A percentile compares a stretch with the other conserved stretches of the same genome.
Conservation (phyloP, 2,797 vertebrate species). For the Macrochelys suwanniensis region DNA sequence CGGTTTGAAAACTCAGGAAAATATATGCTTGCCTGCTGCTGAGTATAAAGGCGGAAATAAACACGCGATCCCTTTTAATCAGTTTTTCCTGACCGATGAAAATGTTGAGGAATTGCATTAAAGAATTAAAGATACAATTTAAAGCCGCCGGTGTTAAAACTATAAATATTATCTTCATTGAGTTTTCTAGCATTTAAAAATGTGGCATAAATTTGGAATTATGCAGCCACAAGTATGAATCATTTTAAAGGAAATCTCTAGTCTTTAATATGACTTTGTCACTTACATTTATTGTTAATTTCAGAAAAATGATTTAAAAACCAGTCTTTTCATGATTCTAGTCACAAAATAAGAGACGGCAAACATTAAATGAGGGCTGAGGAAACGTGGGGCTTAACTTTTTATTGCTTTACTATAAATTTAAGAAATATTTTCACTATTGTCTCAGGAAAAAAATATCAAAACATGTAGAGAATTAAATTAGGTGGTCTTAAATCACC, state of each 20-base stretch:
- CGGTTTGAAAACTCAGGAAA: neutral
- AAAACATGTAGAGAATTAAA: constrained; percentile 36
- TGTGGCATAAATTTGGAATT: constrained; percentile 2
- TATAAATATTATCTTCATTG: neutral
- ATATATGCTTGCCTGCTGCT: neutral
- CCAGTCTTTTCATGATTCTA: constrained; percentile 28
- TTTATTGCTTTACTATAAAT: constrained; percentile 53
- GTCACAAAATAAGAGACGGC: constrained; percentile 33
- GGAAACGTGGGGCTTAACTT: constrained; percentile 53
- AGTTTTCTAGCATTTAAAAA: neutral
- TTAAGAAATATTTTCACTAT: constrained; percentile 39
- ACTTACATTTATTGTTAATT: constrained; percentile 36
- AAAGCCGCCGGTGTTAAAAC: constrained; percentile 7
- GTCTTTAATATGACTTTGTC: neutral
- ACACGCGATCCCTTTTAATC: neutral
- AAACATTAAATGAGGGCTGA: constrained; percentile 45
- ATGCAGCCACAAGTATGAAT: neutral
- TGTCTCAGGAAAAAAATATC: constrained; percentile 43
- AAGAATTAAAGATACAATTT: neutral
- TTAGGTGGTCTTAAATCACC: constrained; percentile 47
- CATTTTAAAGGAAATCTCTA: neutral
- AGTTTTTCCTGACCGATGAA: constrained; percentile 20
- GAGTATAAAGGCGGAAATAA: neutral
- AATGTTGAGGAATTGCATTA: neutral
- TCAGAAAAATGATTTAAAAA: neutral